Evolutionary conservation across 2,113 vertebrate species (phyloP).

Genomic region (Otolemur garnettii): DNA sequence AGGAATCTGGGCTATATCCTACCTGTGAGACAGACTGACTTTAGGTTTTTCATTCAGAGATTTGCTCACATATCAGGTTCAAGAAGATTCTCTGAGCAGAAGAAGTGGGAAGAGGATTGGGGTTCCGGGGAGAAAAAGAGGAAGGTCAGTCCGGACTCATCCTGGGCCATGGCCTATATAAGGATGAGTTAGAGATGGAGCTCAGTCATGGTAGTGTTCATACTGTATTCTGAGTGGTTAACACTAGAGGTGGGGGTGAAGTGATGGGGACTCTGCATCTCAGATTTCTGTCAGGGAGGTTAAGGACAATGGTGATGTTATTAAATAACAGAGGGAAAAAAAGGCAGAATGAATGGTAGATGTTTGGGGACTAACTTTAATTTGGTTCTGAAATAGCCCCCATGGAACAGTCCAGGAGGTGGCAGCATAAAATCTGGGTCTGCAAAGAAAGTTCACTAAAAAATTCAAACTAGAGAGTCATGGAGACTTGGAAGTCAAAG

Average conservation of each 20-base stretch:
- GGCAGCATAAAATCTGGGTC: conserved; percentile 53
- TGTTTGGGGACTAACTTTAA: background rate
- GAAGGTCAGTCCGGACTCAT: background rate
- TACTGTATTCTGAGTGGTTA: background rate
- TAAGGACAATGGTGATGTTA: background rate
- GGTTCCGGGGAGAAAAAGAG: background rate
- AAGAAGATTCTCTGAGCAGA: background rate
- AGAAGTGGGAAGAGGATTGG: background rate
- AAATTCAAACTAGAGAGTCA: background rate
- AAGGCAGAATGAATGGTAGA: background rate
- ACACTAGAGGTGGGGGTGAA: background rate
- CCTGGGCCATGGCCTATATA: background rate
- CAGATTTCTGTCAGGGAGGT: background rate
- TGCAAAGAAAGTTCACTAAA: background rate
- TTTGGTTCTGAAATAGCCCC: conserved; percentile 3
- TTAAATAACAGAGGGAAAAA: background rate
- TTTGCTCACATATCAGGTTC: background rate
- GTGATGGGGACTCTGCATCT: background rate
- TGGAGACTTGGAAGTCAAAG: background rate
- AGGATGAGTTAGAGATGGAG: background rate
- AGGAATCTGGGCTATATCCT: background rate
- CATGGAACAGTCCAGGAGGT: conserved; percentile 9
- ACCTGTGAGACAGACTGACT: background rate
- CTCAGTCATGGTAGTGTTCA: background rate
- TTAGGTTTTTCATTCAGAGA: background rate